Evolutionary conservation across 2,113 vertebrate genomes (phyloP), one percentile per base, ranked within the genome.

Genomic region (Oreotragus oreotragus): DNA sequence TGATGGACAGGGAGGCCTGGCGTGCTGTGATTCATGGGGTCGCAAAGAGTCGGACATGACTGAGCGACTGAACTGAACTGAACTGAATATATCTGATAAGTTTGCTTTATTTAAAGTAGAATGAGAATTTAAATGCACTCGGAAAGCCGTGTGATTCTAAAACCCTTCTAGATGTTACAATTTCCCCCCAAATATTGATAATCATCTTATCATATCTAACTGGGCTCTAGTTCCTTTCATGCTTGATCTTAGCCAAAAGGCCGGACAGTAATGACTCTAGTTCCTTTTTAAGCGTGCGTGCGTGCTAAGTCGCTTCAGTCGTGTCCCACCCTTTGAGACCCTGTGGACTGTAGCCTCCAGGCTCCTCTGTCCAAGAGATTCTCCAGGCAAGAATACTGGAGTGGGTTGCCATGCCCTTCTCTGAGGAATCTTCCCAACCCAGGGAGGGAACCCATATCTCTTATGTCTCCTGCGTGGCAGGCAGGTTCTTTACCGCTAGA

Each of bases 41-140:
- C n/a, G n/a, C n/a, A n/a, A n/a, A n/a, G n/a, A n/a, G n/a, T n/a
- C n/a, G n/a, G n/a, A n/a, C n/a, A n/a, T n/a, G n/a, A n/a, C n/a
- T n/a, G n/a, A n/a, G n/a, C n/a, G n/a, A n/a, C n/a, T n/a, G n/a
- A n/a, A n/a, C n/a, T n/a, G n/a, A n/a, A n/a, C n/a, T n/a, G n/a
- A n/a, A n/a, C n/a, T n/a, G n/a, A 92, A 60, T 88, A 15, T 11
- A 81, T 84, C 86, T 96, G 30, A 70, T 33, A 92, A n/a, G 47
- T 90, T 92, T 28, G 15, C 19, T 86, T 45, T 87, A 76, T 91
- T 94, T 91, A 70, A 95, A 95, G 51, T 55, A 95, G 30, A 95
- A 80, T 25, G 64, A 92, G 25, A 76, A 96, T 64, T 84, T 95
- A 57, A 90, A 90, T 49, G 73, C 19, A 15, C 1, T 51, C 49